Base-by-base conservation (phyloP, 2,888 invertebrate genomes). In the Acanthosepion esculentum region DNA sequence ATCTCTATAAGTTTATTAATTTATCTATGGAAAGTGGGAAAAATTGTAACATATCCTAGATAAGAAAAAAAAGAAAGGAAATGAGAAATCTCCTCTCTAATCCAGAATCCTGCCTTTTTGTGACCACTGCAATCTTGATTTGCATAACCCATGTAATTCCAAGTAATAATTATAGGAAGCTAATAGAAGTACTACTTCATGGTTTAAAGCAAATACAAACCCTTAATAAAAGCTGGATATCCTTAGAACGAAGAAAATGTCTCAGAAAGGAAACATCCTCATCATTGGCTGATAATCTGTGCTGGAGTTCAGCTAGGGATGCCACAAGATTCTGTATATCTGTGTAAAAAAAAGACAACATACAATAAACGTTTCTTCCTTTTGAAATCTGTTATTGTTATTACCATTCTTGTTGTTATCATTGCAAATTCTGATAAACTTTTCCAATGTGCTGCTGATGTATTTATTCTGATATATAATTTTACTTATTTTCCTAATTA, bases 181-280 rank as follows among this genome's bases (percentile, higher is more conserved):
- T 93, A 93, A 53, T 48, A 93, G 50, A 93, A 53, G n/a, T 93
- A n/a, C 93, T 93, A 93, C 93, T 48, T 93, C 53, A 53, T 93
- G 50, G 8, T 93, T 48, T n/a, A 93, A 93, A 93, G 29, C 53
- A 93, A 93, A 93, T 93, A 93, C 93, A 93, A 93, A 93, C 93
- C 93, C 93, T 93, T 93, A 93, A 93, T 50, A 93, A 93, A 93
- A 93, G 93, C 93, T 93, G 93, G 93, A 93, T 93, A 93, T 93
- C 93, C 93, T 93, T 93, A 93, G 93, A 93, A 93, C 93, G 93
- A 93, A 93, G 93, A 93, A 93, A 93, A 93, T 93, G 93, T 93
- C 93, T 93, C 93, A 93, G 50, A 93, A 93, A 93, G 93, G 53
- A 93, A 48, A 93, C 93, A 93, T 93, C 93, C 93, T 93, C 93